Evolutionary conservation across 2,888 invertebrate genomes (phyloP).

Genomic region (Hemistola chrysoprasaria): DNA sequence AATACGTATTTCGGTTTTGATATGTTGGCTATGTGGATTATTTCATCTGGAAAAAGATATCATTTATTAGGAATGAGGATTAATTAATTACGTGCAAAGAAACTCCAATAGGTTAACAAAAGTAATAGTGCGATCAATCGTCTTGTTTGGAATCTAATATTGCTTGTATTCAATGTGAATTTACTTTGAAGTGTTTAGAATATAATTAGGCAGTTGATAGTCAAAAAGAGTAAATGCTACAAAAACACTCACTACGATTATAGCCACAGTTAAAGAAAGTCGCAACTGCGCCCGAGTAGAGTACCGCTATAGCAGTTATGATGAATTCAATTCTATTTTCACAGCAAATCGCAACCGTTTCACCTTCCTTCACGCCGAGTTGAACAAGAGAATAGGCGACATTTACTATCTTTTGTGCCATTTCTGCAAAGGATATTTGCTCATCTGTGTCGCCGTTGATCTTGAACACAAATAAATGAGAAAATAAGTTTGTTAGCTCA

Average conservation of each 20-base stretch:
- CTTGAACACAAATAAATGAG: neutral
- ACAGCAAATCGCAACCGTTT: conserved; percentile 53
- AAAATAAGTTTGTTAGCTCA: no score
- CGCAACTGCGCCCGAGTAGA: conserved; percentile 26
- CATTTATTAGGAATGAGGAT: no score
- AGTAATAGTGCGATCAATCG: no score
- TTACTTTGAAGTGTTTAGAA: no score
- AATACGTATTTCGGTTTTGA: conserved; percentile 22
- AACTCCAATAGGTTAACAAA: no score
- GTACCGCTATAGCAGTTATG: conserved; percentile 39
- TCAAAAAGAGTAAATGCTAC: no score
- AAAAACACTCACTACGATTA: conserved; percentile 16
- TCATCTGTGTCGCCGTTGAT: conserved; percentile 41
- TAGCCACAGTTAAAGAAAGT: conserved; percentile 13
- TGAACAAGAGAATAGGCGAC: conserved; percentile 40
- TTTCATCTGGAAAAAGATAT: conserved; percentile 16
- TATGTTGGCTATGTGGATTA: conserved; percentile 19
- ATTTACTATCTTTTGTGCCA: conserved; percentile 47
- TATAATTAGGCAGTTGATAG: no score
- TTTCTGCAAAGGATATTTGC: conserved; percentile 41
- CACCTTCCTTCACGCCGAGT: conserved; percentile 46
- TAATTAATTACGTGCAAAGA: no score
- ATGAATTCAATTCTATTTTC: conserved; percentile 56
- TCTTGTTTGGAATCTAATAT: no score
- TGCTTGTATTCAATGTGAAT: no score